Percentiles rank a stretch among this genome's conserved stretches.
These are phyloP conservation scores for Cynaeus angustus DNA, from an alignment of 2,888 invertebrate genomes.

Conservation along the genomic window DNA sequence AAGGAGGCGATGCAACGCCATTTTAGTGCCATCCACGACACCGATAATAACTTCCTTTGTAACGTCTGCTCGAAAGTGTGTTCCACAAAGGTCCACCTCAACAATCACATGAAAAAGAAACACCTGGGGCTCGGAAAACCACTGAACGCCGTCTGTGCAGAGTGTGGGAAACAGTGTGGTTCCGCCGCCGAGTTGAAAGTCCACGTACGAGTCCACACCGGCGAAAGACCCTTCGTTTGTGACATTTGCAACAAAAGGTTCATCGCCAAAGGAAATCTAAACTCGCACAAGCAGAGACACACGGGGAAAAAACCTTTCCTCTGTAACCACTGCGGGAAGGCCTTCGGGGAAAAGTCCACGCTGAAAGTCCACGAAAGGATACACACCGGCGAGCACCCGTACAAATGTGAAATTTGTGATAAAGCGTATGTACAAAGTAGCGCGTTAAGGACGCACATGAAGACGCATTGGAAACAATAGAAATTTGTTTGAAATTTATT, in stretches of 20 bases:
- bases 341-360: conserved; percentile 58
- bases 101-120: conserved; percentile 59
- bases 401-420: conserved; percentile 56
- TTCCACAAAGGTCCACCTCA: conserved; percentile 58
- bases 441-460: conserved; percentile 57
- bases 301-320: conserved; percentile 56
- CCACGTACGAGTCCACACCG: conserved; percentile 58
- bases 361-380: conserved; percentile 59
- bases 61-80: conserved; percentile 59
- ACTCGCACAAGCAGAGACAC: conserved; percentile 58
- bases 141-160: conserved; percentile 56
- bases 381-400: conserved; percentile 60
- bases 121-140: conserved; percentile 55
- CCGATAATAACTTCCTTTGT: conserved; percentile 57
- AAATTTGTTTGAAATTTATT: background rate
- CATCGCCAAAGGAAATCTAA: conserved; percentile 59
- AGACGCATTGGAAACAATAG: conserved; percentile 52
- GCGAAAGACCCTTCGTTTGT: conserved; percentile 58
- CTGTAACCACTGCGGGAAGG: conserved; percentile 58
- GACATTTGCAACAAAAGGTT: conserved; percentile 60
- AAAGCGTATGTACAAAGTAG: conserved; percentile 58
- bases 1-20: conserved; percentile 60
- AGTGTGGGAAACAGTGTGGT: conserved; percentile 58
- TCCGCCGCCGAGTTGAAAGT: conserved; percentile 58
- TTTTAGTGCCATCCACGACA: conserved; percentile 58